Percentiles rank a stretch among this genome's conserved stretches.
These are phyloP conservation scores for Hyperopisus bebe DNA, from an alignment of 2,113 vertebrate genomes.

Conservation along the genomic window DNA sequence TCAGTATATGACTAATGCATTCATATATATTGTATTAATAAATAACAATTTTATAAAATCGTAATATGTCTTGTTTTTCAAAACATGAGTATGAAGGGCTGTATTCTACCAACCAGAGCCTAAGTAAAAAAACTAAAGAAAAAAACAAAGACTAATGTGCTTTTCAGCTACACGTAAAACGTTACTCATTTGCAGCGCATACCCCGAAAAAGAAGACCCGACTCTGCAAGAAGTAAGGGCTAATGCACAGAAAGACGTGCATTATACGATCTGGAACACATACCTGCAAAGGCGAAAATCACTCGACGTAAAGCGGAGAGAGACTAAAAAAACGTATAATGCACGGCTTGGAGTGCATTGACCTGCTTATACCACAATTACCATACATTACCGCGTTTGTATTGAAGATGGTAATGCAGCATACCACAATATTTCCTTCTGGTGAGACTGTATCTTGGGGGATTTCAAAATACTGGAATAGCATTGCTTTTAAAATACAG, in stretches of 20 bases:
- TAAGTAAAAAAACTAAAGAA: not conserved
- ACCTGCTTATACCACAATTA: not conserved
- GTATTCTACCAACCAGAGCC: not conserved
- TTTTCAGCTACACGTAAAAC: not conserved
- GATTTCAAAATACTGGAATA: not conserved
- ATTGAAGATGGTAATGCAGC: not conserved
- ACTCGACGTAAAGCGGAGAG: not conserved
- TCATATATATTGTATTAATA: not conserved
- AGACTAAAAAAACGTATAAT: not conserved
- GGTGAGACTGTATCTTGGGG: not conserved
- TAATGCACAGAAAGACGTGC: not conserved
- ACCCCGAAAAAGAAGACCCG: not conserved
- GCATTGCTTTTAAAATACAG: not conserved
- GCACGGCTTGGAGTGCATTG: not conserved
- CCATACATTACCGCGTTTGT: not conserved
- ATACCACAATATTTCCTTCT: not conserved
- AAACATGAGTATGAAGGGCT: not conserved
- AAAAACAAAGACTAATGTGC: not conserved
- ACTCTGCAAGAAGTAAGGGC: not conserved
- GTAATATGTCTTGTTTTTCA: not conserved
- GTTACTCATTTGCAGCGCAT: not conserved
- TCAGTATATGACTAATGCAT: not conserved
- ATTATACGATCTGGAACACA: not conserved
- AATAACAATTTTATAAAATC: not conserved
- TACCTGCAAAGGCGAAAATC: not conserved